phyloP scores from a whole-genome alignment of 1,140 invertebrate species.

The Euwallacea fornicatus region DNA sequence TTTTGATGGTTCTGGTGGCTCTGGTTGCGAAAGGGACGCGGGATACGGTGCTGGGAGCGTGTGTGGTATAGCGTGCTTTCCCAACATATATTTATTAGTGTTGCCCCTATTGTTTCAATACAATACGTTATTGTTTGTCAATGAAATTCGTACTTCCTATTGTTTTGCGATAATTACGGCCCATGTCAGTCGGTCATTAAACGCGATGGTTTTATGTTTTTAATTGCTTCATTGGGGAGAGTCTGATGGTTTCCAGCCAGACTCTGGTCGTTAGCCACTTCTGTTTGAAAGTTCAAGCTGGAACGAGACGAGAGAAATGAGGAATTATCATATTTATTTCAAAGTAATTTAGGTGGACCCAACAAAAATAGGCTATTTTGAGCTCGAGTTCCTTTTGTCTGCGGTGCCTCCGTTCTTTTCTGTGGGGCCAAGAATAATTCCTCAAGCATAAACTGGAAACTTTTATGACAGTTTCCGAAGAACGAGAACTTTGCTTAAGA shows the following conservation, averaged over 20 bases:
- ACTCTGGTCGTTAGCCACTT: too few relatives aligned
- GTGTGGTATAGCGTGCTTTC: constrained; percentile 3
- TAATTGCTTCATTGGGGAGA: constrained; percentile 4
- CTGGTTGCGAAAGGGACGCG: not conserved
- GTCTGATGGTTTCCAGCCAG: too few relatives aligned
- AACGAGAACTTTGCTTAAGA: not conserved
- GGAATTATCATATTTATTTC: too few relatives aligned
- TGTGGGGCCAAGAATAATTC: too few relatives aligned
- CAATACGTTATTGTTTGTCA: constrained; percentile 34
- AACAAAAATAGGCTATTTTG: too few relatives aligned
- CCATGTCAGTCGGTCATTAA: constrained; percentile 6
- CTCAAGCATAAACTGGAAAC: too few relatives aligned
- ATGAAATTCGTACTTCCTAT: constrained; percentile 35
- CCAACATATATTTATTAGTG: constrained; percentile 27
- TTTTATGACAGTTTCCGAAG: not conserved
- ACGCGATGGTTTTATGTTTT: not conserved
- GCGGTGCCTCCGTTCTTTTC: too few relatives aligned
- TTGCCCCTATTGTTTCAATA: constrained; percentile 24
- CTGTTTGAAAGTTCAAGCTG: too few relatives aligned
- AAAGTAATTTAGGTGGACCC: too few relatives aligned
- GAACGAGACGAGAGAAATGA: too few relatives aligned
- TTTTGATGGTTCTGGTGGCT: constrained; percentile 41
- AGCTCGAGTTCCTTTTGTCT: too few relatives aligned
- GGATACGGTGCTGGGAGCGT: not conserved
- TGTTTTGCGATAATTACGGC: constrained; percentile 29